These are phyloP conservation scores for Phylloscopus collybita DNA, from an alignment of 2,797 vertebrate species.

Conservation along the genomic window DNA sequence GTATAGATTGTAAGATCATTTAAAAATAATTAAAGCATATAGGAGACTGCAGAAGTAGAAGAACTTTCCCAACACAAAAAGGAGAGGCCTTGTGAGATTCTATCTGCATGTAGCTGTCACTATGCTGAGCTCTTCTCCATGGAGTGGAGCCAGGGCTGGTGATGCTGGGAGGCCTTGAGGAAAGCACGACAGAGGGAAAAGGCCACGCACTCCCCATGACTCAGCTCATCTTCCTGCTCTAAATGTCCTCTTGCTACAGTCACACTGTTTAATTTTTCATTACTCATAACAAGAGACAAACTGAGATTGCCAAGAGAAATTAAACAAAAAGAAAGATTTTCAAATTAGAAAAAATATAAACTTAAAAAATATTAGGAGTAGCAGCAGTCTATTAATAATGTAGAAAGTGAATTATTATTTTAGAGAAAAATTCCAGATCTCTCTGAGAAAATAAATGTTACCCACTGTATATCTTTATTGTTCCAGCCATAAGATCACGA, in stretches of 20 bases:
- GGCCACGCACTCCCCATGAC: not conserved
- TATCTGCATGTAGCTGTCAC: not conserved
- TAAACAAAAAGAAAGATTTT: not conserved
- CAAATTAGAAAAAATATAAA: not conserved
- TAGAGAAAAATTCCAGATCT: not conserved
- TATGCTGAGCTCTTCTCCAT: not conserved
- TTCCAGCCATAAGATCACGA: slow-evolving; percentile 4
- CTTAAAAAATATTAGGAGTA: not conserved
- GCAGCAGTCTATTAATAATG: not conserved
- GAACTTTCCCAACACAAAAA: not conserved
- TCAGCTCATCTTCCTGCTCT: slow-evolving; percentile 42
- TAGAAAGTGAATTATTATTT: not conserved
- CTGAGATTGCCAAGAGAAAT: not conserved
- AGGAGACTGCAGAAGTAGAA: not conserved
- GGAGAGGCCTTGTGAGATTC: not conserved
- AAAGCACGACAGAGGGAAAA: slow-evolving; percentile 36
- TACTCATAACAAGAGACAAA: slow-evolving; percentile 21
- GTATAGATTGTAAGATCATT: not conserved
- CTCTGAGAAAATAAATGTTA: not conserved
- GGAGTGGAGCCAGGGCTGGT: not conserved
- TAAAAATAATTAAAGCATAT: not conserved
- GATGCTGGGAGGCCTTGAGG: slow-evolving; percentile 6
- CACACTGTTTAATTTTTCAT: slow-evolving; percentile 33
- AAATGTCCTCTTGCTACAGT: slow-evolving; percentile 20
- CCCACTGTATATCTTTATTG: not conserved